These are phyloP conservation scores for Smithornis capensis DNA, from an alignment of 2,113 vertebrate genomes.

Conservation along the genomic window DNA sequence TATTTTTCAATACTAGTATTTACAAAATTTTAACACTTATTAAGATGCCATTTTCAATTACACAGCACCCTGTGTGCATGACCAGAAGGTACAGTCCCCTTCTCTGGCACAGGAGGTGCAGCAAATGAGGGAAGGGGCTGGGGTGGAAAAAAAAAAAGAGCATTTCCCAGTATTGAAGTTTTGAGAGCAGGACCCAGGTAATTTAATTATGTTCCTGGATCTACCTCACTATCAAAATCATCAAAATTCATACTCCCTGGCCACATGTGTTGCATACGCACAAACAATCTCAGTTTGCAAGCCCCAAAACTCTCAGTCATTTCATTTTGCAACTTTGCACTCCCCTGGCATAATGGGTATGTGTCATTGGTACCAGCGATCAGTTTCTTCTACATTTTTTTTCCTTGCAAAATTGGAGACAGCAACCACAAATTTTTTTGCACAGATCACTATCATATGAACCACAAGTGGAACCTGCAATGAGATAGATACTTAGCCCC, in stretches of 20 bases:
- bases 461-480: not conserved
- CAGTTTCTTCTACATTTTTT: not conserved
- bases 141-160: not conserved
- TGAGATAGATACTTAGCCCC: not conserved
- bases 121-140: not conserved
- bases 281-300: not conserved
- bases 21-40: accelerated
- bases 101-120: not conserved
- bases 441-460: not conserved
- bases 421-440: not conserved
- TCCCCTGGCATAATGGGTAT: not conserved
- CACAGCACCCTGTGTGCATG: not conserved
- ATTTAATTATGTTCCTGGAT: not conserved
- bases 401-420: not conserved
- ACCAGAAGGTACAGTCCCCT: not conserved
- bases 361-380: not conserved
- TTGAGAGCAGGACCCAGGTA: not conserved
- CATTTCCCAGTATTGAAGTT: not conserved
- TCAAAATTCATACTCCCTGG: not conserved
- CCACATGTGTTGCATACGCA: not conserved
- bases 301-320: not conserved
- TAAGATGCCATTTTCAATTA: not conserved
- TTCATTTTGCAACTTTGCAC: not conserved
- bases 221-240: not conserved
- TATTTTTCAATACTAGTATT: not conserved